phyloP scores from a whole-genome alignment of 2,797 vertebrate species.

The Rhynchotus rufescens region DNA sequence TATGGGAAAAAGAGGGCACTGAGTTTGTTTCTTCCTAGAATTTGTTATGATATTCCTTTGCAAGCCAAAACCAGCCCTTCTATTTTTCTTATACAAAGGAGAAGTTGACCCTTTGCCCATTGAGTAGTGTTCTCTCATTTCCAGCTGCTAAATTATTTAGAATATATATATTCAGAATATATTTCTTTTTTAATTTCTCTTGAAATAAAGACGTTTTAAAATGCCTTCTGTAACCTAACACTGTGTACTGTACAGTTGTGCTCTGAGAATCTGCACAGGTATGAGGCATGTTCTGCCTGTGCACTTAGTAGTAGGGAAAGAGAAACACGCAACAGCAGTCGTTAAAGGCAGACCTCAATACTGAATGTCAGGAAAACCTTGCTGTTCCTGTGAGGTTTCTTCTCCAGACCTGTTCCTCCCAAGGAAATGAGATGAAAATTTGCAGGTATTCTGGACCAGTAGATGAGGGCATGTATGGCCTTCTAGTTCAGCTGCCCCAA shows the following conservation, averaged over 20 bases:
- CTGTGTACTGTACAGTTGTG: background rate
- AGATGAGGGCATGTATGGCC: background rate
- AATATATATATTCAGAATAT: background rate
- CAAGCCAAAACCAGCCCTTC: too few relatives aligned
- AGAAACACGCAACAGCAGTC: background rate
- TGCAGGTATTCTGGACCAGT: background rate
- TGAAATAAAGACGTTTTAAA: background rate
- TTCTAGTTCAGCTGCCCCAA: background rate
- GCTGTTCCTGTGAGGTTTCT: background rate
- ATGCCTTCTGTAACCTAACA: fast-evolving
- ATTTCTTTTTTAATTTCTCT: background rate
- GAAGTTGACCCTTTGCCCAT: too few relatives aligned
- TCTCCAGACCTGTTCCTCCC: background rate
- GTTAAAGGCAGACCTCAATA: background rate
- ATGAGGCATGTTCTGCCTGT: background rate
- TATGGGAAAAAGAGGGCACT: too few relatives aligned
- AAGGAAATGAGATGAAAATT: background rate
- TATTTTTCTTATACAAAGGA: too few relatives aligned
- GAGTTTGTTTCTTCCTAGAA: too few relatives aligned
- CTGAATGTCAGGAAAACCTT: background rate
- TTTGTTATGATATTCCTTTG: too few relatives aligned
- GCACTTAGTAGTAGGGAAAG: fast-evolving
- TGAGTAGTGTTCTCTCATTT: too few relatives aligned
- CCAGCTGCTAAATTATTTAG: too few relatives aligned
- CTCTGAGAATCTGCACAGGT: background rate